A percentile compares a stretch with the other conserved stretches of the same genome.
Conservation (phyloP, 2,888 invertebrate genomes). For the Drosophila neonasuta region DNA sequence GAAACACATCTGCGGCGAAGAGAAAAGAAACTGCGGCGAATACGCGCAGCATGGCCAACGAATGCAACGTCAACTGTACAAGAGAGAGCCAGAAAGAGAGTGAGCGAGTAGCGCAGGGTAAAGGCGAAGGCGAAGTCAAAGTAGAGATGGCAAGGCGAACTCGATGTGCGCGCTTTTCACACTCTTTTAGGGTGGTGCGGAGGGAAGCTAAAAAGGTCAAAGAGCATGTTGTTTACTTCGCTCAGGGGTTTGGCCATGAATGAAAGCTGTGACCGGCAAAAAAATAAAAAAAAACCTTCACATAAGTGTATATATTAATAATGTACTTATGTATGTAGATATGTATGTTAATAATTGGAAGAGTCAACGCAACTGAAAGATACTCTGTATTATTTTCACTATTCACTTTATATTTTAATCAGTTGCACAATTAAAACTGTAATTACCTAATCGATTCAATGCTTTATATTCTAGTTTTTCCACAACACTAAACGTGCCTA, state of each 20-base stretch:
- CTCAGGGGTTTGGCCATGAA: constrained; percentile 60
- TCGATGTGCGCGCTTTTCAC: constrained; percentile 9
- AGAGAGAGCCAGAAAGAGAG: constrained; percentile 13
- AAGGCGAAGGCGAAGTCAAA: constrained; percentile 19
- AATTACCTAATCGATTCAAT: no score
- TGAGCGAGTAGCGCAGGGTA: constrained; percentile 7
- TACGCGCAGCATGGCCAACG: constrained; percentile 6
- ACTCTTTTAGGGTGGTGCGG: not conserved
- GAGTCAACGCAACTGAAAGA: not conserved
- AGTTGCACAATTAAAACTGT: not conserved
- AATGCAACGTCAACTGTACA: constrained; percentile 59
- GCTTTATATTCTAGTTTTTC: not conserved
- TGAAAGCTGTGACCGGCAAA: constrained; percentile 65
- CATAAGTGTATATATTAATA: not conserved
- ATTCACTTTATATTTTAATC: not conserved
- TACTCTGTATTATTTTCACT: not conserved
- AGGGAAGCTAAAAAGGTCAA: constrained; percentile 60
- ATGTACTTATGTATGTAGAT: not conserved
- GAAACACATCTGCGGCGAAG: constrained; percentile 50
- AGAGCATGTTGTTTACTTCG: constrained; percentile 70
- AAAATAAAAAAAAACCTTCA: constrained; percentile 13
- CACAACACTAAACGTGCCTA: constrained; percentile 3
- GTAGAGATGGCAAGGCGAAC: constrained; percentile 8
- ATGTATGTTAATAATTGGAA: not conserved
- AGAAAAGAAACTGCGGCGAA: constrained; percentile 30